Conservation (phyloP, 2,113 vertebrate genomes). For the Aldabrachelys gigantea region DNA sequence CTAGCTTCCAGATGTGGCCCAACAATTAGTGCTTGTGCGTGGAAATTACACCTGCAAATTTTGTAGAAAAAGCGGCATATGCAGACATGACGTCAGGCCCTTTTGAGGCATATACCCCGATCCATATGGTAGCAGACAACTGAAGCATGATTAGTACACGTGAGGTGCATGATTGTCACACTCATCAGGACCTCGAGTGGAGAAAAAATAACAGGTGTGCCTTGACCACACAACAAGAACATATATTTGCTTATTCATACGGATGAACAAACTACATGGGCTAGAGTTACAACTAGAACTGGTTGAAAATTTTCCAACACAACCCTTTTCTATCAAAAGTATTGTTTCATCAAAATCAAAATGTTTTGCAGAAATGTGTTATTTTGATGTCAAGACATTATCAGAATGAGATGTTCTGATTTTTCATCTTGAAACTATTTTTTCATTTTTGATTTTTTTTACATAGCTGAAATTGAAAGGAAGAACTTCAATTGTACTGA, state of each 20-base stretch:
- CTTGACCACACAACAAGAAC: neutral
- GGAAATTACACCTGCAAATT: neutral
- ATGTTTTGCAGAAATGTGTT: neutral
- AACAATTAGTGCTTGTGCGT: neutral
- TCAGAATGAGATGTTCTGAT: neutral
- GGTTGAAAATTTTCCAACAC: neutral
- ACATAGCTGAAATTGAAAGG: neutral
- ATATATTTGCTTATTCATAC: neutral
- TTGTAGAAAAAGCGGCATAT: neutral
- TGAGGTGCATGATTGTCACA: neutral
- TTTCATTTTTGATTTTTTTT: neutral
- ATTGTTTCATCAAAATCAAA: neutral
- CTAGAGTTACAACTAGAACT: neutral
- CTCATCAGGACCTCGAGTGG: accelerated
- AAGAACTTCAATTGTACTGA: neutral
- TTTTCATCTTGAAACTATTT: neutral
- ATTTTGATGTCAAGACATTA: neutral
- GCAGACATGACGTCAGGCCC: neutral
- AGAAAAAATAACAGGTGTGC: neutral
- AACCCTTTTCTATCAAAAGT: neutral
- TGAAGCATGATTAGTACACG: neutral
- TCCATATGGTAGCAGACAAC: neutral
- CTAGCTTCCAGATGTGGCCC: neutral
- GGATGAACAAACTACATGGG: neutral
- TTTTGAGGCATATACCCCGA: neutral